Base-by-base conservation (phyloP, 1,140 invertebrate genomes). In the Spodoptera litura region DNA sequence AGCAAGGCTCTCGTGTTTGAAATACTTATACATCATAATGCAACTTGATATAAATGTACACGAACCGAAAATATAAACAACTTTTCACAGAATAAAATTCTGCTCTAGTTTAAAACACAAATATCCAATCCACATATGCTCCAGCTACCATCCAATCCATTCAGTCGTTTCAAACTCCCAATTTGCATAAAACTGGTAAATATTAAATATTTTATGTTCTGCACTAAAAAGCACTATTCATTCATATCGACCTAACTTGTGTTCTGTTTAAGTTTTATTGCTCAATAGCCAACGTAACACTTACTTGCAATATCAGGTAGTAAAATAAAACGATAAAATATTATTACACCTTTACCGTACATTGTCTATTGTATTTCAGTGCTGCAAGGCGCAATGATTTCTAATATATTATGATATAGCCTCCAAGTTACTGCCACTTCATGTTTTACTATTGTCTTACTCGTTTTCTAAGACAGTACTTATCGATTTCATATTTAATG, bases 311-410 rank as follows among this genome's bases (percentile, higher is more conserved):
- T 35, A 68, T 56, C 31, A 35, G 52, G 27, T 71, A 71, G 13
- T 71, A 71, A 71, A 71, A 71, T 74, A 74, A 74, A 74, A 74
- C 55, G 10, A 44, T 51, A 74, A 74, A 74, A 59, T 74, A 74
- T 74, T 61, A 59, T 74, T 74, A 72, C 61, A 15, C 12, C 55
- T 58, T 61, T 44, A 44, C 61, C 38, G 55, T 31, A 74, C 56
- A 74, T 74, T 74, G 71, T 61, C 71, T 74, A 74, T 74, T 74
- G 71, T 74, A 61, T 74, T 74, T 61, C 71, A 27, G n/a, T 61
- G 71, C 71, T 74, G 38, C 38, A 31, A 74, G 71, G 71, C 71
- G 71, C 38, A 74, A 74, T 74, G 55, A 74, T 61, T 74, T 74
- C 71, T 61, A 59, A 61, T 51, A 74, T 74, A 74, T 74, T 74